Evolutionary conservation across 2,888 invertebrate species (phyloP).

Genomic region (Tiphia femorata): DNA sequence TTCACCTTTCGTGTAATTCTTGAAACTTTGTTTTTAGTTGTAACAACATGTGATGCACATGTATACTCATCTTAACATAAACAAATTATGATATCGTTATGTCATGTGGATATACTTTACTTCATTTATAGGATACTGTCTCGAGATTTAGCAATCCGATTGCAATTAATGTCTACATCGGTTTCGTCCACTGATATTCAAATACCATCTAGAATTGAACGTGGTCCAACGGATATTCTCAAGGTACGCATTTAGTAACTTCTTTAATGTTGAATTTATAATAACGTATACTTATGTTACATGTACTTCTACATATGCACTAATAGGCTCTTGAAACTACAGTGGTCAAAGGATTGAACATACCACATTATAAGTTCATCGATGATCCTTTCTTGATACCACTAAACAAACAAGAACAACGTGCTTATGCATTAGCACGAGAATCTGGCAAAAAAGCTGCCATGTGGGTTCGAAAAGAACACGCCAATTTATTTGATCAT

Average conservation of each 20-base stretch:
- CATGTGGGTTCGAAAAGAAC: constrained; percentile 82
- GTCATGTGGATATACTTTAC: no score
- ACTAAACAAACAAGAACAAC: constrained; percentile 76
- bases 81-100: no score
- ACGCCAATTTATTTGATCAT: constrained; percentile 78
- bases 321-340: constrained; percentile 80
- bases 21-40: no score
- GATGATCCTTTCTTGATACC: constrained; percentile 93
- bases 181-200: constrained; percentile 61
- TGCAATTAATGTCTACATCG: constrained; percentile 13
- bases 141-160: constrained; percentile 4
- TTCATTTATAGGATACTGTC: constrained; percentile 14
- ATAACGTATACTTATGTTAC: background rate
- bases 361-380: constrained; percentile 90
- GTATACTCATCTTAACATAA: background rate
- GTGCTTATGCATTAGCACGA: constrained; percentile 83
- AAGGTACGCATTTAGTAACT: constrained; percentile 65
- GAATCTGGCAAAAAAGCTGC: constrained; percentile 91
- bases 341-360: constrained; percentile 83
- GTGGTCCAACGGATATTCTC: constrained; percentile 86
- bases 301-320: background rate
- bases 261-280: background rate
- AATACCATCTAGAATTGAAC: constrained; percentile 79
- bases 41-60: no score
- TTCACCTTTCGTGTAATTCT: no score